A percentile compares a stretch with the other conserved stretches of the same genome.
Conservation (phyloP, 2,888 invertebrate species). For the Phalera bucephala region DNA sequence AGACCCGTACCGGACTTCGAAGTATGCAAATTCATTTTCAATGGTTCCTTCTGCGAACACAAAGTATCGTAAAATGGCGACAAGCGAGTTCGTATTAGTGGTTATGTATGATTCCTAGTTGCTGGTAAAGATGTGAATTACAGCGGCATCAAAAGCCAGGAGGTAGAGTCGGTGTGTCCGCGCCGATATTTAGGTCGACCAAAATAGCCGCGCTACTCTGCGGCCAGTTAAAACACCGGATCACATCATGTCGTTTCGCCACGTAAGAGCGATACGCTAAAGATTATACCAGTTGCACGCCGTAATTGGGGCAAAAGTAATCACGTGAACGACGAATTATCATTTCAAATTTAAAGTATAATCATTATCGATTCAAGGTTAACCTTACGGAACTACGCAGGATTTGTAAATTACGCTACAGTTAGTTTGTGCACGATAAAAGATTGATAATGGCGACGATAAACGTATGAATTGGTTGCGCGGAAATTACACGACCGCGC, state of each 20-base stretch:
- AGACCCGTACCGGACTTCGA: slow-evolving; percentile 7
- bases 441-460: slow-evolving; percentile 57
- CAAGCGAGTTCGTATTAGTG: slow-evolving; percentile 23
- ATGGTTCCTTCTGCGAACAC: not conserved
- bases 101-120: slow-evolving; percentile 26
- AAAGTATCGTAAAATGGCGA: not conserved
- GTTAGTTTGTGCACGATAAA: slow-evolving; percentile 53
- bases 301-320: not conserved
- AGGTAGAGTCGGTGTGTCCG: slow-evolving; percentile 46
- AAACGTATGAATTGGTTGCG: slow-evolving; percentile 56
- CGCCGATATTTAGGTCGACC: slow-evolving; percentile 77
- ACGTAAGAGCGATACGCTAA: slow-evolving; percentile 9
- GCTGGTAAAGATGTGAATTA: slow-evolving; percentile 42
- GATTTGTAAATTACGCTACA: slow-evolving; percentile 26
- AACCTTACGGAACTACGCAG: not conserved
- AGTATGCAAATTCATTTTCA: slow-evolving; percentile 9
- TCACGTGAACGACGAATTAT: no score
- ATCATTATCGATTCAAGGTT: slow-evolving; percentile 42
- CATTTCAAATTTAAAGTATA: no score
- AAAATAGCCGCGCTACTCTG: slow-evolving; percentile 66
- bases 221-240: slow-evolving; percentile 46
- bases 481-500: slow-evolving; percentile 42
- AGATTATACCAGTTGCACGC: slow-evolving; percentile 13
- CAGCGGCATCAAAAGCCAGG: slow-evolving; percentile 35
- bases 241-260: slow-evolving; percentile 25